These are phyloP conservation scores for Malacoctenus gilli DNA, from an alignment of 2,797 vertebrate species.

Conservation along the genomic window DNA sequence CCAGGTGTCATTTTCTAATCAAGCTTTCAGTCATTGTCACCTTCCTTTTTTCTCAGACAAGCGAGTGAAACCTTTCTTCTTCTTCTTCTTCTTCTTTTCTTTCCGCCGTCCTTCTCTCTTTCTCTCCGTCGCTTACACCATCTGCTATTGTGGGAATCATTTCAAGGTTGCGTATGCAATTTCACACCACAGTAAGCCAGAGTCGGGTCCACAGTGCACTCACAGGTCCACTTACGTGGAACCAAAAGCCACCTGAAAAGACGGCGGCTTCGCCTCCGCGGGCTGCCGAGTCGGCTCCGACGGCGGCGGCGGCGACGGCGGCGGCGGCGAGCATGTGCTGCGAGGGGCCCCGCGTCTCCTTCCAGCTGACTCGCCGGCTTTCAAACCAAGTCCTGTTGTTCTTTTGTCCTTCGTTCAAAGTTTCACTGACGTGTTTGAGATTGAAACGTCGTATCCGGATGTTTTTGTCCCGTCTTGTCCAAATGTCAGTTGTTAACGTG, in stretches of 20 bases:
- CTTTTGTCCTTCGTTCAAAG: conserved; percentile 47
- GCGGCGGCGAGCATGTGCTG: conserved; percentile 41
- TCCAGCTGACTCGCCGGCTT: conserved; percentile 16
- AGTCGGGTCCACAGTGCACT: conserved; percentile 62
- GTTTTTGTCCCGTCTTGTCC: background rate
- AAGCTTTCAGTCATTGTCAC: conserved; percentile 68
- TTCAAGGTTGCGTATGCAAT: conserved; percentile 79
- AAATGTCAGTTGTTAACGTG: conserved; percentile 35
- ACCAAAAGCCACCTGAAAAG: conserved; percentile 65
- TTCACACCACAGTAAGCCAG: conserved; percentile 78
- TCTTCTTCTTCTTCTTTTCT: too few relatives aligned
- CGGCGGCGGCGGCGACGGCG: too few relatives aligned
- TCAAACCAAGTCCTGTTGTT: background rate
- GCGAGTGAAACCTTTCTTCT: conserved; percentile 46
- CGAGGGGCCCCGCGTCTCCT: conserved; percentile 38
- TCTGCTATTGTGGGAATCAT: conserved; percentile 77
- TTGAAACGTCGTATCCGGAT: conserved; percentile 23
- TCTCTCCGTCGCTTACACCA: conserved; percentile 69
- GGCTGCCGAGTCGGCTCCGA: conserved; percentile 22
- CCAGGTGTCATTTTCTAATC: conserved; percentile 65
- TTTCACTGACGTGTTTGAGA: conserved; percentile 42
- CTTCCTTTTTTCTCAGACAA: conserved; percentile 61
- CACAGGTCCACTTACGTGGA: conserved; percentile 66
- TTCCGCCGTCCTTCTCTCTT: too few relatives aligned
- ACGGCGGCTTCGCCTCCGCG: conserved; percentile 27